Base-by-base conservation (phyloP, 53 echinoderm and acorn worm species). In the Henricia sp. region DNA sequence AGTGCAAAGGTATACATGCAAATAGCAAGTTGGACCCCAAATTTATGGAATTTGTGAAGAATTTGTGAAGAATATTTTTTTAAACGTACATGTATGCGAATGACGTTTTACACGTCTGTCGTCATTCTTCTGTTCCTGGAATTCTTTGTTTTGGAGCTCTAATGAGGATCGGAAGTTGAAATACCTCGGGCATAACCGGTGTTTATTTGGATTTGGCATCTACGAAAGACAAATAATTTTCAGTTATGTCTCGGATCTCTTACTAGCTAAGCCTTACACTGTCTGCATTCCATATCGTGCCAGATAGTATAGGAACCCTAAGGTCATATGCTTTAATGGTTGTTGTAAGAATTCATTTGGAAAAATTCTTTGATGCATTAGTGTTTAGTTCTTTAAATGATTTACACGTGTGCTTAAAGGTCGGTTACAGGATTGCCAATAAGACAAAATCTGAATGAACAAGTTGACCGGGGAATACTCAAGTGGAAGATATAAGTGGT, bases 151-250 rank as follows among this genome's bases (percentile, higher is more conserved):
- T 76, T 76, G 42, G 38, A 25, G 28, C 76, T 57, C 76, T 76
- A 76, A 76, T 76, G 76, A 76, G 76, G 42, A 76, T 1, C 76
- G 76, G 76, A 76, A 76, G 76, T 76, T 0, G 58, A 13, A 57
- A 58, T 76, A 41, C 58, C 76, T 74, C 23, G 1, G 59, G 44
- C 37, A 12, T 42, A 4, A n/a, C 26, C 70, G 2, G 4, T 76
- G 76, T 76, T 76, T 76, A 76, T 76, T 76, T 76, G 76, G 37
- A 57, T 57, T 58, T 58, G 37, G 58, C 56, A 35, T 54, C 32
- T 44, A 58, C 59, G 76, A 76, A 43, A 76, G 76, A 76, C 76
- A 54, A 57, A 52, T 42, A 40, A 25, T 74, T 58, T 58, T 26
- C 43, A 28, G 26, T 27, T 9, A 12, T 74, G 19, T 54, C 46